A percentile compares a stretch with the other conserved stretches of the same genome.
Conservation (phyloP, 2,888 invertebrate genomes). For the Rhimphoctona megacephalus region DNA sequence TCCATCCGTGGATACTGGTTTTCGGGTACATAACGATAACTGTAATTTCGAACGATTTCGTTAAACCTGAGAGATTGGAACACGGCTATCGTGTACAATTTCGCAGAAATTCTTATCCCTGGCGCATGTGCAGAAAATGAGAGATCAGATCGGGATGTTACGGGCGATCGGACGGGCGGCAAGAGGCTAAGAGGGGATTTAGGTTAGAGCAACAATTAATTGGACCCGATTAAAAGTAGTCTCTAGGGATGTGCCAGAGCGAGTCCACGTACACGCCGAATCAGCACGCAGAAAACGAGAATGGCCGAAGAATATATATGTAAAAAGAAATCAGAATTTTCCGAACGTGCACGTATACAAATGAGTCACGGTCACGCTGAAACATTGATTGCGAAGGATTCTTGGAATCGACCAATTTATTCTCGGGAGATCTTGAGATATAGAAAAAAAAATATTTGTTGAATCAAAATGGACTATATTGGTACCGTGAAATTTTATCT, state of each 20-base stretch:
- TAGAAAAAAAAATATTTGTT: not conserved
- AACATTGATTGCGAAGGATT: not conserved
- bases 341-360: not conserved
- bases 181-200: constrained; percentile 37
- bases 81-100: constrained; percentile 60
- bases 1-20: not conserved
- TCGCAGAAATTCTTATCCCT: not conserved
- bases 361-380: not conserved
- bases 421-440: not conserved
- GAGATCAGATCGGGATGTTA: constrained; percentile 43
- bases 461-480: not conserved
- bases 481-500: too few species aligned
- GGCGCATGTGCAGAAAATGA: not conserved
- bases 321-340: not conserved
- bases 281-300: constrained; percentile 37
- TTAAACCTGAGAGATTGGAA: constrained; percentile 54
- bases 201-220: constrained; percentile 73
- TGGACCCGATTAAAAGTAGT: constrained; percentile 73
- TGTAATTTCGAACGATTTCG: constrained; percentile 30
- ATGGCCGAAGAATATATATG: constrained; percentile 8
- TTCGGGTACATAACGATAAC: constrained; percentile 35
- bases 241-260: constrained; percentile 59
- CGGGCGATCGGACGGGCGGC: constrained; percentile 8
- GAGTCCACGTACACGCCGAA: constrained; percentile 36
- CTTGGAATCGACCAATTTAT: not conserved